Evolutionary conservation across 2,888 invertebrate species (phyloP).

Genomic region (Sinhomidia bicolor): DNA sequence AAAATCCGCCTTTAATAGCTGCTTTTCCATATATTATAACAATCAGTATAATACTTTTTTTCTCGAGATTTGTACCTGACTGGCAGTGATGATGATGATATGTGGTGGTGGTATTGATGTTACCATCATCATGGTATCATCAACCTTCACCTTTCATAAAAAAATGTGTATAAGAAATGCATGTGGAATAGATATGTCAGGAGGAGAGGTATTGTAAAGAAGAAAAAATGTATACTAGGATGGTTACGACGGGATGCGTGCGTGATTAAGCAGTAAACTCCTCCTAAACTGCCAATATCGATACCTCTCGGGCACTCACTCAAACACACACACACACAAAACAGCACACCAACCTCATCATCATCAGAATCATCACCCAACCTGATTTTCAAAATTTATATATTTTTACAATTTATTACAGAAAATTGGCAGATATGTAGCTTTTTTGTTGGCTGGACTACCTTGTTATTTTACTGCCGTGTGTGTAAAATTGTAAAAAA

Average conservation of each 20-base stretch:
- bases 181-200: slow-evolving; percentile 54
- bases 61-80: slow-evolving; percentile 55
- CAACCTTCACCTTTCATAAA: slow-evolving; percentile 60
- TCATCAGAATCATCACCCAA: slow-evolving; percentile 3
- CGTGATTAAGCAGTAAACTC: slow-evolving; percentile 54
- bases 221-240: slow-evolving; percentile 11
- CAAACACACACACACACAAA: neutral
- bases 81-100: slow-evolving; percentile 16
- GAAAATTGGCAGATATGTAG: slow-evolving; percentile 40
- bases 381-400: slow-evolving; percentile 37
- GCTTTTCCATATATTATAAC: slow-evolving; percentile 69
- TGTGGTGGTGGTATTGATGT: slow-evolving; percentile 12
- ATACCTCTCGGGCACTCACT: slow-evolving; percentile 36
- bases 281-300: slow-evolving; percentile 46
- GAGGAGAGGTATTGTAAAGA: neutral
- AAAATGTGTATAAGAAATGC: slow-evolving; percentile 7
- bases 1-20: slow-evolving; percentile 71
- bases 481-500: slow-evolving; percentile 2
- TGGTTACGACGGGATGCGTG: slow-evolving; percentile 32
- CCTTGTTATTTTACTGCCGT: slow-evolving; percentile 14
- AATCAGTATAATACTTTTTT: slow-evolving; percentile 43
- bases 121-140: slow-evolving; percentile 29
- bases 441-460: neutral
- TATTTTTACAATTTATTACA: slow-evolving; percentile 32
- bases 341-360: slow-evolving; percentile 3